Base-by-base conservation (phyloP, 2,888 invertebrate species). In the Eueremaeus valkanovi region DNA sequence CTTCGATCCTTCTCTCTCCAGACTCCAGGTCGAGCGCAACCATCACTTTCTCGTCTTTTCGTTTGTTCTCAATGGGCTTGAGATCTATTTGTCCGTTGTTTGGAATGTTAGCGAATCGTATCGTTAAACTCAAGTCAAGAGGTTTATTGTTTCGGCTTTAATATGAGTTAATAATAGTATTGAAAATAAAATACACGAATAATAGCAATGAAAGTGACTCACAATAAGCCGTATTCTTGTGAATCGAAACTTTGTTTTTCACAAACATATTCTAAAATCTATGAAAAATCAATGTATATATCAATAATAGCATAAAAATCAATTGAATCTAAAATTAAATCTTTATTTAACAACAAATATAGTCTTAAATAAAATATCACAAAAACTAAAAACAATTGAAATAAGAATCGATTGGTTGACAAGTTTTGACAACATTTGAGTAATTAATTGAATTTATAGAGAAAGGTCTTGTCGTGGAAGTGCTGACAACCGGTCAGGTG, bases 31-130 rank as follows among this genome's bases (percentile, higher is more conserved):
- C 90, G 36, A 95, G 82, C 75, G 90, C 90, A 79, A 95, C 86
- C 11, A 88, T 88, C 8, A 95, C 90, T 80, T 75, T 76, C 29
- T 88, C 85, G 79, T 87, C 86, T 75, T 87, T 85, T 51, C 93
- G n/a, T n/a, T n/a, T n/a, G n/a, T n/a, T 86, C 76, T 86, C 86
- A 80, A 85, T 88, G 40, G 87, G 86, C 42, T 89, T 87, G 88
- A 96, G 88, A 85, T 96, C 95, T 72, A 96, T 85, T 74, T 89
- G 89, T 58, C 93, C 95, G 86, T 94, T 95, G 83, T 95, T 96
- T 3, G 95, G 90, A 75, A 96, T 85, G 42, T 92, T 93, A 74
- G 92, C 89, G 84, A 92, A 93, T 31, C 93, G 88, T 75, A 95
- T 87, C 73, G 90, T 90, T 58, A 89, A 86, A 61, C 91, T 89